phyloP scores from a whole-genome alignment of 2,113 vertebrate genomes.

The Motacilla alba region DNA sequence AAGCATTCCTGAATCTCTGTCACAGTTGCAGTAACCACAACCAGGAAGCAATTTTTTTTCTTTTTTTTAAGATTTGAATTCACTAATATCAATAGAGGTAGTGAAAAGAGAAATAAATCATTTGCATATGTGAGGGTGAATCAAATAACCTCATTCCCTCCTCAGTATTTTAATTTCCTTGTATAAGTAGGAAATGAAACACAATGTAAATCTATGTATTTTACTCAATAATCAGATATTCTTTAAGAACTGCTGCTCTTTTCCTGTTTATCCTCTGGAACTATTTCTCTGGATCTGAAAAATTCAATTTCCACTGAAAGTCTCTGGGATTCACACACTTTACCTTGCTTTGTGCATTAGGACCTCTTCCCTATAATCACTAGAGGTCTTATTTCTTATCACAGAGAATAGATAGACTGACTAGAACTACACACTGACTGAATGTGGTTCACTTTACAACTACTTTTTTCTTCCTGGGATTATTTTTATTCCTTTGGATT shows the following conservation, averaged over 20 bases:
- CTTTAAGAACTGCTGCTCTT: background rate
- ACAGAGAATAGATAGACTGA: background rate
- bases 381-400: background rate
- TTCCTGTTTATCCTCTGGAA: background rate
- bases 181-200: background rate
- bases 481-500: background rate
- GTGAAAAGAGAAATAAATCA: background rate
- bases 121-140: background rate
- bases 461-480: background rate
- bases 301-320: background rate
- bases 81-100: background rate
- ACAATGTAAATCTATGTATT: background rate
- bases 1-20: background rate
- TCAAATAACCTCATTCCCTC: background rate
- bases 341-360: background rate
- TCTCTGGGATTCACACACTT: background rate
- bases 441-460: background rate
- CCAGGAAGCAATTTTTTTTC: background rate
- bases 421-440: background rate
- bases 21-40: background rate
- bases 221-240: background rate
- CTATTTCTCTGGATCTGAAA: background rate
- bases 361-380: background rate
- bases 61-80: background rate
- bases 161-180: background rate